Evolutionary conservation across 1,140 invertebrate genomes (phyloP), one percentile per base, ranked within the genome.

Genomic region (Leptopilina clavipes): DNA sequence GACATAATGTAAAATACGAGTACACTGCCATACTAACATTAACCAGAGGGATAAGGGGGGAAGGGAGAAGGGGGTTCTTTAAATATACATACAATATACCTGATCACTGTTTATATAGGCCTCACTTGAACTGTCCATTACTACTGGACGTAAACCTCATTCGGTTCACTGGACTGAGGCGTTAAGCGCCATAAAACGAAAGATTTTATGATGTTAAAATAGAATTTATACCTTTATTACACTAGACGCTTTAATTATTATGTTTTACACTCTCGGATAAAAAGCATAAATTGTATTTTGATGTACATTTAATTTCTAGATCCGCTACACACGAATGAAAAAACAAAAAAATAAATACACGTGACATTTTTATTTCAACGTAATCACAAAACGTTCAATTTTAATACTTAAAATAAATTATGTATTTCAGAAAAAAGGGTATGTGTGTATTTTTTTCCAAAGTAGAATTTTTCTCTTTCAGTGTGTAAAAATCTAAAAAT

Each of bases 201-300:
- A 31, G 22, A n/a, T 31, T 65, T 65, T 65, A 65, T 65, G 56
- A 65, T 31, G 22, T 65, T 65, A 31, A 65, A 31, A 65, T 31
- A 65, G 19, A 65, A 65, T 65, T 31, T 65, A 65, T 31, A 65
- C 22, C 56, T 65, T 65, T 25, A 65, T 65, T 65, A 31, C 56
- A 22, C 22, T 31, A 22, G 56, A 31, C 22, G 56, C 19, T 37
- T 65, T 65, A 65, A 65, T 65, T 25, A 65, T 65, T 31, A 65
- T 25, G 22, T 65, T 65, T 65, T 65, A 31, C 56, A 65, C 19
- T 31, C 11, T 14, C 3, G 12, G 19, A 22, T 31, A 65, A 31
- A 65, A 65, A 65, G 14, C 19, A 31, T 65, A 65, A 31, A 65
- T 65, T 31, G 56, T 14, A 5, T 14, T 65, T 65, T 31, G 14